phyloP scores from a whole-genome alignment of 30 jellyfish, hydroid and myxozoan genomes.

The Aurelia aurita complex sp. Pacific region DNA sequence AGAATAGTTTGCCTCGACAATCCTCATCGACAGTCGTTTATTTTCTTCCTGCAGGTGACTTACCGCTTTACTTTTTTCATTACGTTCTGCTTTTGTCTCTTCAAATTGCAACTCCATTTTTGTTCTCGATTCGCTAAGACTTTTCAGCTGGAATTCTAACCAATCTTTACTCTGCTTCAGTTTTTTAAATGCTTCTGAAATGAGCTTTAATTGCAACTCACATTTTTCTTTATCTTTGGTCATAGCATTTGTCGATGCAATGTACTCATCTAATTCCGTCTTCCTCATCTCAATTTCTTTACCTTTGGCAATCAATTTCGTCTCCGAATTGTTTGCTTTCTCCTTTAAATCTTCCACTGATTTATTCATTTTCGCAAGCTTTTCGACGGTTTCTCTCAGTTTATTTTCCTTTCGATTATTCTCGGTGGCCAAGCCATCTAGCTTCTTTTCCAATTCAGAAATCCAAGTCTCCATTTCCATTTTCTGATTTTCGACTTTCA shows the following conservation, averaged over 20 bases:
- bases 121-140: conserved; percentile 58
- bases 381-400: conserved; percentile 25
- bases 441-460: conserved; percentile 18
- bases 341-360: conserved; percentile 1
- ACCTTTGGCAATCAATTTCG: conserved; percentile 1
- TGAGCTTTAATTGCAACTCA: conserved; percentile 31
- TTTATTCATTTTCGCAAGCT: neutral
- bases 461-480: conserved; percentile 16
- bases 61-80: conserved; percentile 9
- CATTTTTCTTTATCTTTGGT: conserved; percentile 18
- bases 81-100: conserved; percentile 32
- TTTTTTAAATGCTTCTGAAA: conserved; percentile 60
- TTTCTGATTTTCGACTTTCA: conserved; percentile 1
- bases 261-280: conserved; percentile 6
- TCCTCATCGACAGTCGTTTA: conserved; percentile 14
- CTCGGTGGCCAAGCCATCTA: conserved; percentile 18
- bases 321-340: conserved; percentile 11
- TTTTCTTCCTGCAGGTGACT: conserved; percentile 31
- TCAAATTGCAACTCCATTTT: conserved; percentile 60
- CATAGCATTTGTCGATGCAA: neutral
- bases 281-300: conserved; percentile 22
- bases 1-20: conserved; percentile 22
- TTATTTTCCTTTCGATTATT: neutral
- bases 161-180: conserved; percentile 55
- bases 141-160: conserved; percentile 62